A percentile compares a stretch with the other conserved stretches of the same genome.
Conservation (phyloP, 2,888 invertebrate genomes). For the Drosophila melanosoma region DNA sequence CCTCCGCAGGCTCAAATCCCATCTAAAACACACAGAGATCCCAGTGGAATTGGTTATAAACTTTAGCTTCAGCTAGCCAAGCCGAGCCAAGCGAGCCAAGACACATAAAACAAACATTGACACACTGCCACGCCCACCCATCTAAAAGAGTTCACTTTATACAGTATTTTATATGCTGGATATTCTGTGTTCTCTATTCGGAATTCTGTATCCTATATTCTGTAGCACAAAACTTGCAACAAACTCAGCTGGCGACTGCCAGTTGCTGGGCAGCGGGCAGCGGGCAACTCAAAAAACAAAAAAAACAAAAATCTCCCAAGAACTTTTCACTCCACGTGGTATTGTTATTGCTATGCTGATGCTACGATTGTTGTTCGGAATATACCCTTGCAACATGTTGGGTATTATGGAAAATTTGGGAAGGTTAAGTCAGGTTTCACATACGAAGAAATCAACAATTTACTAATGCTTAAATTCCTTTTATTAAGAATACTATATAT, state of each 20-base stretch:
- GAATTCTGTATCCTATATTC: conserved; percentile 27
- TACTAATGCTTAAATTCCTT: background rate
- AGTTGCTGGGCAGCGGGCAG: conserved; percentile 15
- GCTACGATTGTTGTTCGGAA: conserved; percentile 29
- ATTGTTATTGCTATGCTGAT: conserved; percentile 73
- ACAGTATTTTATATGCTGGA: conserved; percentile 40
- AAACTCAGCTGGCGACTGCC: conserved; percentile 74
- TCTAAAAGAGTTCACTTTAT: conserved; percentile 52
- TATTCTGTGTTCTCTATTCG: conserved; percentile 28
- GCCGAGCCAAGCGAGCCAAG: conserved; percentile 27
- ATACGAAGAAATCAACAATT: background rate
- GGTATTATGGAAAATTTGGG: background rate
- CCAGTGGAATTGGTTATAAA: conserved; percentile 17
- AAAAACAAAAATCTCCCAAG: conserved; percentile 50
- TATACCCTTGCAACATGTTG: conserved; percentile 8
- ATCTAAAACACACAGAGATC: background rate
- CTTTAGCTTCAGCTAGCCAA: conserved; percentile 52
- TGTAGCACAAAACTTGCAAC: conserved; percentile 62
- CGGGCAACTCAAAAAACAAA: conserved; percentile 6
- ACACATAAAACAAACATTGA: conserved; percentile 83
- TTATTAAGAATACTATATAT: background rate
- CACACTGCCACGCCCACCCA: conserved; percentile 72
- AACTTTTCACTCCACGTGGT: conserved; percentile 64
- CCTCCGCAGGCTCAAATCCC: conserved; percentile 29
- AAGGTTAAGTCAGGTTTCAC: background rate